Conservation (phyloP, 2,888 invertebrate species). For the Caenorhabditis sp. region DNA sequence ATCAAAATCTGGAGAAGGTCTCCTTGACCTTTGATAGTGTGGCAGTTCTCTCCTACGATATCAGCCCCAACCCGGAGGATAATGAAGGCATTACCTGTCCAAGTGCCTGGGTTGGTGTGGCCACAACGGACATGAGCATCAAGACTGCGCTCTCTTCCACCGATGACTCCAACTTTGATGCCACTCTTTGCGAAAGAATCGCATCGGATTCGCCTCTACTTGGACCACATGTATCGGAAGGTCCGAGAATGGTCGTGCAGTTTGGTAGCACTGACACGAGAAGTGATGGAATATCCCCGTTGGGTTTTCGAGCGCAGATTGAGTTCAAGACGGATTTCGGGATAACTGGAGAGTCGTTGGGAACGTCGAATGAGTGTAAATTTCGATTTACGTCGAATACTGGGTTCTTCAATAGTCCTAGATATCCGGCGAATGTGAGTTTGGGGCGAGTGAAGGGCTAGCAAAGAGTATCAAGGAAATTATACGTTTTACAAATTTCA, state of each 20-base stretch:
- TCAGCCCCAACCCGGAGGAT: slow-evolving; percentile 2
- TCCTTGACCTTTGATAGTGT: slow-evolving; percentile 62
- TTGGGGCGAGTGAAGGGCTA: too few species aligned
- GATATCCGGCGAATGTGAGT: slow-evolving; percentile 68
- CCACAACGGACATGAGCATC: slow-evolving; percentile 57
- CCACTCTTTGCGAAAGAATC: slow-evolving; percentile 61
- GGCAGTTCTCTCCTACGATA: slow-evolving; percentile 54
- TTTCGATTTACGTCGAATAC: slow-evolving; percentile 71
- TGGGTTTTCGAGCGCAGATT: slow-evolving; percentile 72
- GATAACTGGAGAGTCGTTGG: slow-evolving; percentile 72
- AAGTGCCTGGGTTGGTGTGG: slow-evolving; percentile 63
- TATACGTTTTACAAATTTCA: too few species aligned
- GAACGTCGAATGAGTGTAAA: slow-evolving; percentile 72
- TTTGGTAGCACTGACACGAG: slow-evolving; percentile 70
- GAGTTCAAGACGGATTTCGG: slow-evolving; percentile 74
- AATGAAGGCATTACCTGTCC: slow-evolving; percentile 58
- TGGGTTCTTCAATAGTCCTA: slow-evolving; percentile 74
- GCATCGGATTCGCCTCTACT: slow-evolving; percentile 36
- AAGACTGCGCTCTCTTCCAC: slow-evolving; percentile 52
- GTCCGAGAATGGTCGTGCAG: slow-evolving; percentile 71
- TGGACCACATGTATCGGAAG: slow-evolving; percentile 62
- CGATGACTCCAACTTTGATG: slow-evolving; percentile 66
- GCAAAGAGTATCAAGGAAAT: too few species aligned
- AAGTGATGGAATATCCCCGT: slow-evolving; percentile 45
- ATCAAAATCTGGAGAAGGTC: slow-evolving; percentile 69